Evolutionary conservation across 2,888 invertebrate genomes (phyloP).

Genomic region (Plagodis pulveraria): DNA sequence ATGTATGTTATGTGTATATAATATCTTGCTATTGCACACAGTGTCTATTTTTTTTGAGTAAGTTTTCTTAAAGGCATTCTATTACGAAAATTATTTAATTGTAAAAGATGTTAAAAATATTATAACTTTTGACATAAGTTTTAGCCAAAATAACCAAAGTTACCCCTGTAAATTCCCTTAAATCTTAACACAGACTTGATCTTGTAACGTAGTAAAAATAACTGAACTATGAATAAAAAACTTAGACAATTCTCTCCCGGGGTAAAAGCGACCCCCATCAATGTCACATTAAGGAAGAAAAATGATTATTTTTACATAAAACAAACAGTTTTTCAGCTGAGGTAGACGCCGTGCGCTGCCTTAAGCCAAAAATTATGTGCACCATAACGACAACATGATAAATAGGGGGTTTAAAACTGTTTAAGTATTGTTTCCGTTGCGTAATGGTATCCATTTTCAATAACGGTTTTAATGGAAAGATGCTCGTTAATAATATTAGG

Average conservation of each 20-base stretch:
- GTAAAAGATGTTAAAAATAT: too few relatives aligned
- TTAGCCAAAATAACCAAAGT: too few relatives aligned
- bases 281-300: constrained; percentile 28
- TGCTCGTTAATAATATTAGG: too few relatives aligned
- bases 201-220: constrained; percentile 1
- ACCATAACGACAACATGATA: constrained; percentile 12
- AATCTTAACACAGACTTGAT: too few relatives aligned
- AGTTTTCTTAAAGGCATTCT: too few relatives aligned
- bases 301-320: constrained; percentile 22
- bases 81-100: too few relatives aligned
- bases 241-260: constrained; percentile 4
- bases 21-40: too few relatives aligned
- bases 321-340: constrained; percentile 7
- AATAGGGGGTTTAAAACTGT: constrained; percentile 1
- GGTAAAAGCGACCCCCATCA: constrained; percentile 19
- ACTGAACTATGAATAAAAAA: constrained; percentile 11
- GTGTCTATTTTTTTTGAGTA: too few relatives aligned
- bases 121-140: too few relatives aligned
- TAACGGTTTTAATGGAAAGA: too few relatives aligned
- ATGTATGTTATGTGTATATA: too few relatives aligned
- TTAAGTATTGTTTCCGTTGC: not conserved
- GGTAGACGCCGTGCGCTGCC: not conserved
- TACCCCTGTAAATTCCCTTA: not conserved
- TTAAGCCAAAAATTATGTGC: constrained; percentile 11
- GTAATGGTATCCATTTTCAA: too few relatives aligned